phyloP scores from a whole-genome alignment of 2,113 vertebrate genomes.

The Rhea americana region DNA sequence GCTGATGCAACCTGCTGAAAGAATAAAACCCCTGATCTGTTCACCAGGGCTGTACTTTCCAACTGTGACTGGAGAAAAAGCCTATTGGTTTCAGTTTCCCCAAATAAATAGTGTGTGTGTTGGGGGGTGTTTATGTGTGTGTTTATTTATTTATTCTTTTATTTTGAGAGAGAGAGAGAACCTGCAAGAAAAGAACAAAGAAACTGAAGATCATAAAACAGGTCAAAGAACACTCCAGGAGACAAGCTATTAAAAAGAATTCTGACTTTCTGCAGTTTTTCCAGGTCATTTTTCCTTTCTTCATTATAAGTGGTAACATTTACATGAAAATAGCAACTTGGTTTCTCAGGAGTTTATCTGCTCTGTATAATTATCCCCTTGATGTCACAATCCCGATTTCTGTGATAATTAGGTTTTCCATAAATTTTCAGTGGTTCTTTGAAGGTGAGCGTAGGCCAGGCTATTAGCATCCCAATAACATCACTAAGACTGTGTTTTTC shows the following conservation, averaged over 20 bases:
- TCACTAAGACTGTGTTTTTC: neutral
- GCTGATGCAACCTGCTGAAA: slow-evolving; percentile 9
- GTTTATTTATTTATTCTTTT: too few species aligned
- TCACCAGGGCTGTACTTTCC: neutral
- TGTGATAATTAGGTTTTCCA: slow-evolving; percentile 32
- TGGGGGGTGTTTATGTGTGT: too few species aligned
- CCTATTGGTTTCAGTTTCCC: slow-evolving; percentile 10
- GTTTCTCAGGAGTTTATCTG: slow-evolving; percentile 34
- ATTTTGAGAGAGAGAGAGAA: neutral
- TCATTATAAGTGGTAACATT: slow-evolving; percentile 23
- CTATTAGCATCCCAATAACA: neutral
- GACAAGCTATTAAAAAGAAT: slow-evolving; percentile 38
- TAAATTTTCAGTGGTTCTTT: slow-evolving; percentile 6
- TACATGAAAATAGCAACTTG: slow-evolving; percentile 44
- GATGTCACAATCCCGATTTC: slow-evolving; percentile 21
- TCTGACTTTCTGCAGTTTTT: slow-evolving; percentile 34
- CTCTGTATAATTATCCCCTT: slow-evolving; percentile 27
- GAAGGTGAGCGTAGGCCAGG: neutral
- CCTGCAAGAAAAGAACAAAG: slow-evolving; percentile 28
- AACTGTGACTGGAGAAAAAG: neutral
- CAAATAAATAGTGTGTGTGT: slow-evolving; percentile 15
- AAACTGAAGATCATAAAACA: slow-evolving; percentile 26
- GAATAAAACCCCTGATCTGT: neutral
- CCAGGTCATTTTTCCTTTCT: slow-evolving; percentile 47
- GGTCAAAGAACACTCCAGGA: slow-evolving; percentile 13